Percentiles rank a stretch among this genome's conserved stretches.
Conservation (phyloP, 2,797 vertebrate species). For the Hafferia zeledoni region DNA sequence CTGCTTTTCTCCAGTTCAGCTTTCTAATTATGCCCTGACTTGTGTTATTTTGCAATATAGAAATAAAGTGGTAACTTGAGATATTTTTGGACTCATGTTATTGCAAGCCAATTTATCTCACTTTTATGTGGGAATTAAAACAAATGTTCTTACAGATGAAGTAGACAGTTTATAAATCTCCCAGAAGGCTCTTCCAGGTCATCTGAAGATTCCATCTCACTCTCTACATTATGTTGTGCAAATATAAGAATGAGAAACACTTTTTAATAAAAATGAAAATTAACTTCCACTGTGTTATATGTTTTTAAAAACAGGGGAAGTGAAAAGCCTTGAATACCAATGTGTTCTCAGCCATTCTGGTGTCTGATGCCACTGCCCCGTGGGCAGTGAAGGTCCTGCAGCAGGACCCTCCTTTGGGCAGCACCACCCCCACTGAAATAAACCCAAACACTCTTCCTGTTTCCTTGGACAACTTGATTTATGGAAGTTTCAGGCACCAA, state of each 20-base stretch:
- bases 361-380: accelerated
- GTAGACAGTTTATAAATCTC: constrained; percentile 15
- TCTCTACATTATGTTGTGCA: not conserved
- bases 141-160: constrained; percentile 31
- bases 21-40: constrained; percentile 29
- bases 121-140: constrained; percentile 52
- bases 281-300: not conserved
- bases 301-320: not conserved
- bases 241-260: not conserved
- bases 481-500: not conserved
- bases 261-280: constrained; percentile 45
- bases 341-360: not conserved
- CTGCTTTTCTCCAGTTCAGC: constrained; percentile 12
- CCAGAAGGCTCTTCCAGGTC: constrained; percentile 36
- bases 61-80: constrained; percentile 48
- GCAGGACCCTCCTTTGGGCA: accelerated
- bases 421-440: accelerated
- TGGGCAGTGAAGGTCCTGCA: accelerated
- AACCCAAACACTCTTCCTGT: accelerated
- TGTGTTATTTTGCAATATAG: constrained; percentile 47
- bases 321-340: not conserved
- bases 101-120: constrained; percentile 57
- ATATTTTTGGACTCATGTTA: constrained; percentile 38
- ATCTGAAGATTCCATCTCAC: not conserved
- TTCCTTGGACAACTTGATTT: not conserved